These are phyloP conservation scores for Petrocephalus schoutedeni DNA, from an alignment of 2,797 vertebrate species.

Conservation along the genomic window DNA sequence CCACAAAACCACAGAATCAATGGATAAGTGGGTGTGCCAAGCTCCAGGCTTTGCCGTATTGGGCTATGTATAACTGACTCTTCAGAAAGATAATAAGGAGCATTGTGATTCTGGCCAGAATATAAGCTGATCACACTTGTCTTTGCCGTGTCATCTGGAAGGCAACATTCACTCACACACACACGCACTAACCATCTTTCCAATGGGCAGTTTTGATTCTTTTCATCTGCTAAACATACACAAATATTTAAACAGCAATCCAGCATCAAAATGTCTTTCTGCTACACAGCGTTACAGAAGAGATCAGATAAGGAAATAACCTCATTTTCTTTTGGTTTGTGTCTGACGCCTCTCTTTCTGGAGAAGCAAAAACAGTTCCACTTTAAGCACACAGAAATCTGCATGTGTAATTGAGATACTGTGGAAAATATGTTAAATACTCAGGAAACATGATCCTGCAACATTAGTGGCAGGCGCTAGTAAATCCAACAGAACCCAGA, in stretches of 20 bases:
- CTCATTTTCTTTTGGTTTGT: not conserved
- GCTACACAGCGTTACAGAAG: not conserved
- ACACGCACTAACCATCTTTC: not conserved
- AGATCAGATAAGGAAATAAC: not conserved
- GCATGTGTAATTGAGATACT: not conserved
- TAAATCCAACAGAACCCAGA: not conserved
- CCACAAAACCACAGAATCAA: not conserved
- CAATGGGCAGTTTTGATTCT: not conserved
- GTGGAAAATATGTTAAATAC: not conserved
- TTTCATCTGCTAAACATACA: not conserved
- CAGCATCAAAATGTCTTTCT: not conserved
- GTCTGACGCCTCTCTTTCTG: not conserved
- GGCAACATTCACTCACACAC: not conserved
- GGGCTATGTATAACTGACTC: not conserved
- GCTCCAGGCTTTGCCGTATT: not conserved
- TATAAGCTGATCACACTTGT: not conserved
- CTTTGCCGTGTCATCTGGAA: not conserved
- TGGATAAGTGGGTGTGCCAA: not conserved
- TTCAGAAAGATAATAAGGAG: not conserved
- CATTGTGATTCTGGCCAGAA: not conserved
- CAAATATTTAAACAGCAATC: not conserved
- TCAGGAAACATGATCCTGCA: not conserved
- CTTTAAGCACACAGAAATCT: not conserved
- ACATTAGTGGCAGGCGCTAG: not conserved
- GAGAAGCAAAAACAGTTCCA: no score